These are phyloP conservation scores for Halocynthia aurantium DNA, from an alignment of 23 tunicate genomes.

Conservation along the genomic window DNA sequence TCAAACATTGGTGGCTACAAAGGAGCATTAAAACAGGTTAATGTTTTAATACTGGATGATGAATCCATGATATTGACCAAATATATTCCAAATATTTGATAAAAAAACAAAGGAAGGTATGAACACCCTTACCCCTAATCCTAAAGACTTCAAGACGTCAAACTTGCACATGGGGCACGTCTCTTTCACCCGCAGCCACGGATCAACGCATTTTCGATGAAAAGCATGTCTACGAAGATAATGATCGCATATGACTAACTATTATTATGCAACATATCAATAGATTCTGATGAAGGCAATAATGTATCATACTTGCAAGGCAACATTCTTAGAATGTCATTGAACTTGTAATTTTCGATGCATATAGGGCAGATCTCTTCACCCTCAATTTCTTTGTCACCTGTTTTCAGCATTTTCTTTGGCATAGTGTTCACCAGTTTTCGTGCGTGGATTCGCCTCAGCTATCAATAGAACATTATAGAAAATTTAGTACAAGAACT, in stretches of 20 bases:
- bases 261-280: not conserved
- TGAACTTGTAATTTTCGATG: slow-evolving; percentile 43
- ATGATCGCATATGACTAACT: not conserved
- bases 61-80: too few species aligned
- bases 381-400: slow-evolving; percentile 10
- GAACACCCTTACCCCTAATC: not conserved
- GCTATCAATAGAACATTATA: slow-evolving; percentile 28
- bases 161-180: slow-evolving; percentile 94
- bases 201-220: slow-evolving; percentile 90
- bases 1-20: too few species aligned
- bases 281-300: not conserved
- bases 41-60: too few species aligned
- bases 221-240: slow-evolving; percentile 34
- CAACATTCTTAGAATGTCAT: slow-evolving; percentile 52
- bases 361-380: slow-evolving; percentile 73
- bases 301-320: slow-evolving; percentile 62
- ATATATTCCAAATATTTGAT: too few species aligned
- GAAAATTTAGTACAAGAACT: too few species aligned
- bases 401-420: slow-evolving; percentile 11
- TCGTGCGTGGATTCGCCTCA: slow-evolving; percentile 28
- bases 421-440: slow-evolving; percentile 30
- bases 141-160: slow-evolving; percentile 35
- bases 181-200: slow-evolving; percentile 73
- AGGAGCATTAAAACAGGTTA: too few species aligned
- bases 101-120: too few species aligned